Conservation (phyloP, 2,888 invertebrate genomes). For the Phengaris alcon region DNA sequence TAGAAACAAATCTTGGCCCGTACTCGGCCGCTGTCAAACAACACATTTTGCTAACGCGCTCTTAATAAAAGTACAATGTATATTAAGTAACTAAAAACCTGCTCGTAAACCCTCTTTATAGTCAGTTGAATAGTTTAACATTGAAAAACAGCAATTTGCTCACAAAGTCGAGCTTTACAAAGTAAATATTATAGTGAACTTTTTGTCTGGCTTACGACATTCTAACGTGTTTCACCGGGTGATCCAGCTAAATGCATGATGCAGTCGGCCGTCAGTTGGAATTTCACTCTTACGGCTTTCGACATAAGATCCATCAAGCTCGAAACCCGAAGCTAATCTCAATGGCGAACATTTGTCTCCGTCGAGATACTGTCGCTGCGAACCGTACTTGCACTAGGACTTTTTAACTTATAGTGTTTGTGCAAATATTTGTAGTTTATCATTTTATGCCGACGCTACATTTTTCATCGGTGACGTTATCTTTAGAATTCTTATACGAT, state of each 20-base stretch:
- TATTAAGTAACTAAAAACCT: background rate
- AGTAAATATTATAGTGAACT: constrained; percentile 23
- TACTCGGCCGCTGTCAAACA: too few species aligned
- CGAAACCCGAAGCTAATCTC: constrained; percentile 35
- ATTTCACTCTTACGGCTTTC: background rate
- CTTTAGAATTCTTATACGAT: background rate
- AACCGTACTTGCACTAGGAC: constrained; percentile 1
- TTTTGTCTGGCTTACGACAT: constrained; percentile 10
- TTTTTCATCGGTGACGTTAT: constrained; percentile 23
- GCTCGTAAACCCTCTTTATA: background rate
- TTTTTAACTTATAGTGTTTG: constrained; percentile 27
- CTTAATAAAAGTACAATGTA: background rate
- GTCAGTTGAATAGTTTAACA: constrained; percentile 12
- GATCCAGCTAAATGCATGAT: constrained; percentile 27
- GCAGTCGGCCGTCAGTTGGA: background rate
- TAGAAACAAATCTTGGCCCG: too few species aligned
- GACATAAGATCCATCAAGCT: constrained; percentile 29
- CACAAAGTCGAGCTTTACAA: constrained; percentile 5
- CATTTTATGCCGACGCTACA: constrained; percentile 18
- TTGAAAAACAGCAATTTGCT: constrained; percentile 8
- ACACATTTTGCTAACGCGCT: too few species aligned
- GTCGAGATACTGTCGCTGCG: constrained; percentile 50
- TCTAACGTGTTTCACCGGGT: constrained; percentile 8
- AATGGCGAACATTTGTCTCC: constrained; percentile 50
- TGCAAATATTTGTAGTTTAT: constrained; percentile 27